Evolutionary conservation across 2,113 vertebrate species (phyloP).

Genomic region (Cavia aperea): DNA sequence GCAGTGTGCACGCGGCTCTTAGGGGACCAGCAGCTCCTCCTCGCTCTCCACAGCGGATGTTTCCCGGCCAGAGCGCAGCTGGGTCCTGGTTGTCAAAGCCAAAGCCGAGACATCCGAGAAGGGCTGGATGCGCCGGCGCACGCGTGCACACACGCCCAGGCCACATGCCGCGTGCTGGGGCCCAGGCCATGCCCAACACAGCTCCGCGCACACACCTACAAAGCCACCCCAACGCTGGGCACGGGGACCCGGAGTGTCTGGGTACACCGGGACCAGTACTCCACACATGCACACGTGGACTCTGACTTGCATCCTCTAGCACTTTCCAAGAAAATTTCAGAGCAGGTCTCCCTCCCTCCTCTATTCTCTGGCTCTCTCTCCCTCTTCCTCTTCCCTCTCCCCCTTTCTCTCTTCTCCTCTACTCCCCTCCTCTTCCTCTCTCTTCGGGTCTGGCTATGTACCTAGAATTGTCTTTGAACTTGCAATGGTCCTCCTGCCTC

Average conservation of each 20-base stretch:
- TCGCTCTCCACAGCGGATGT: slow-evolving; percentile 90
- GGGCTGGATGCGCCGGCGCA: slow-evolving; percentile 51
- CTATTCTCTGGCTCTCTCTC: neutral
- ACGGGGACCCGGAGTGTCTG: neutral
- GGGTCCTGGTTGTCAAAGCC: slow-evolving; percentile 83
- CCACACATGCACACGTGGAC: neutral
- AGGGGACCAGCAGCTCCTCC: slow-evolving; percentile 79
- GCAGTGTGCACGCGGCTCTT: slow-evolving; percentile 73
- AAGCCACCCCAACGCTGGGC: neutral
- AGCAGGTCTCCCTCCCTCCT: neutral
- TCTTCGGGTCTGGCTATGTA: neutral
- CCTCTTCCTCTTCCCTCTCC: neutral
- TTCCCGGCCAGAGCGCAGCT: slow-evolving; percentile 87
- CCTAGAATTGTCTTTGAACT: neutral
- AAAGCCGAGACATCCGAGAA: slow-evolving; percentile 79
- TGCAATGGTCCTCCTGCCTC: neutral
- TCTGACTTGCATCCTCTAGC: neutral
- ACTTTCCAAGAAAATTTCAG: neutral
- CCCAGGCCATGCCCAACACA: neutral
- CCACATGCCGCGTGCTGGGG: neutral
- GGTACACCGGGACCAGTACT: neutral
- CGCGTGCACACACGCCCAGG: neutral
- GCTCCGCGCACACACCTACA: neutral
- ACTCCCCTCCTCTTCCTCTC: neutral
- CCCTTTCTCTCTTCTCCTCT: neutral